Conservation (phyloP, 2,113 vertebrate species). For the Cichladusa arquata region DNA sequence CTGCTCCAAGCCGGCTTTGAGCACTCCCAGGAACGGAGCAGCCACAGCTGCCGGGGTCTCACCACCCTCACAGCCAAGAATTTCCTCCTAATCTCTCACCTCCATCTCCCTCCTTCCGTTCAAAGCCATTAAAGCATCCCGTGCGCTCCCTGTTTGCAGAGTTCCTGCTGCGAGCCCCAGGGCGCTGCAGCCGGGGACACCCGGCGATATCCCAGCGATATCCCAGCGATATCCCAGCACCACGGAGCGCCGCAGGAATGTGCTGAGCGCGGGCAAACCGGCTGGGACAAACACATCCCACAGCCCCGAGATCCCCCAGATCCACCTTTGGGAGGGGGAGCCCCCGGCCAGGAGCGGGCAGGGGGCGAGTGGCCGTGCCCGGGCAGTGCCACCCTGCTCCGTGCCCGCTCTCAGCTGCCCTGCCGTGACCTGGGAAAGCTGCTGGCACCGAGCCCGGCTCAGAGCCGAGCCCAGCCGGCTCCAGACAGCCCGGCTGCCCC, state of each 20-base stretch:
- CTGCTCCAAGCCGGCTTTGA: not conserved
- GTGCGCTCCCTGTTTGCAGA: not conserved
- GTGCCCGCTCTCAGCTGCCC: not conserved
- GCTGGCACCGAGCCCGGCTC: slow-evolving; percentile 53
- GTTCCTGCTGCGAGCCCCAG: not conserved
- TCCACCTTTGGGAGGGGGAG: not conserved
- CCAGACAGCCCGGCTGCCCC: slow-evolving; percentile 24
- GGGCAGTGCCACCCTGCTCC: not conserved
- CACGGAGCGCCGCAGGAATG: not conserved
- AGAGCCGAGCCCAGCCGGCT: not conserved
- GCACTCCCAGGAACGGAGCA: not conserved
- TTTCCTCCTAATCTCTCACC: not conserved
- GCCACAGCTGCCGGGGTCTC: not conserved
- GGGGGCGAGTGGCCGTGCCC: not conserved
- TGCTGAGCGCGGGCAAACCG: not conserved
- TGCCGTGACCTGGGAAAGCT: slow-evolving; percentile 53
- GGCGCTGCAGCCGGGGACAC: not conserved
- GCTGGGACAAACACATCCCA: not conserved
- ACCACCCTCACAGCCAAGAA: not conserved
- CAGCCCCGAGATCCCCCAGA: not conserved
- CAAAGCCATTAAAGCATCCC: not conserved
- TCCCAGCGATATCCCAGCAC: not conserved
- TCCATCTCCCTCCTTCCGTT: not conserved
- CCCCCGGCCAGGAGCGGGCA: not conserved
- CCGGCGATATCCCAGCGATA: accelerated